A percentile compares a stretch with the other conserved stretches of the same genome.
Evolutionary conservation across 2,888 invertebrate genomes (phyloP).

Genomic region (Parochlus steinenii): DNA sequence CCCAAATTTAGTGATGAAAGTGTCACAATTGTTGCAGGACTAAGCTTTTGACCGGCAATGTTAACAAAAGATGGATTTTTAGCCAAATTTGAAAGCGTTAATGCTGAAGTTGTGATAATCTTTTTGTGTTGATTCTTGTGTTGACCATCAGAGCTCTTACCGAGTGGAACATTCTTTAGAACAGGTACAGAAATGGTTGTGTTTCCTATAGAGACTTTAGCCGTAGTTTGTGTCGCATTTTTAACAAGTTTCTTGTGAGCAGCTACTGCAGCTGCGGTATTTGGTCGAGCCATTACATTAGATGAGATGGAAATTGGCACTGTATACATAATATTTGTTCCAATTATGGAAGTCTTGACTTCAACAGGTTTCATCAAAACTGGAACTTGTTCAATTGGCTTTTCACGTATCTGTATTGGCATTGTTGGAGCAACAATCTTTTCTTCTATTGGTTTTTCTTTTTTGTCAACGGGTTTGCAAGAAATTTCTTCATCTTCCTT

Average conservation of each 20-base stretch:
- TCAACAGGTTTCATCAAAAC: background rate
- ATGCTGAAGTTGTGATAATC: constrained; percentile 19
- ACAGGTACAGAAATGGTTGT: constrained; percentile 29
- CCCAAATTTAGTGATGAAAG: constrained; percentile 26
- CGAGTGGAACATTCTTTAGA: constrained; percentile 19
- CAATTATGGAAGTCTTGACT: no score
- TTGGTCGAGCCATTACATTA: constrained; percentile 5
- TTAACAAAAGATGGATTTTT: constrained; percentile 20
- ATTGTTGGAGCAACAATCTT: background rate
- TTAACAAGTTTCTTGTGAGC: constrained; percentile 33
- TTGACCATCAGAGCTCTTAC: constrained; percentile 15
- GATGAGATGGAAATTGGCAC: constrained; percentile 4
- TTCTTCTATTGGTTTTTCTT: constrained; percentile 16
- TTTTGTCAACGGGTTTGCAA: constrained; percentile 14
- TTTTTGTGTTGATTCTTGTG: constrained; percentile 15
- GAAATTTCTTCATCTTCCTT: constrained; percentile 21
- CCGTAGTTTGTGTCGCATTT: constrained; percentile 42
- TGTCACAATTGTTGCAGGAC: constrained; percentile 25
- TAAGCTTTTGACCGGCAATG: constrained; percentile 22
- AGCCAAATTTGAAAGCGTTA: constrained; percentile 22
- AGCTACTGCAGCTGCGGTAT: constrained; percentile 26
- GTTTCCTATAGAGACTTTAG: constrained; percentile 30
- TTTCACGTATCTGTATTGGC: background rate
- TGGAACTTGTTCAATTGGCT: constrained; percentile 1
- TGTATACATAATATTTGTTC: no score